Percentiles rank a stretch among this genome's conserved stretches.
These are phyloP conservation scores for Stramonita haemastoma DNA, from an alignment of 2,888 invertebrate genomes.

Conservation along the genomic window DNA sequence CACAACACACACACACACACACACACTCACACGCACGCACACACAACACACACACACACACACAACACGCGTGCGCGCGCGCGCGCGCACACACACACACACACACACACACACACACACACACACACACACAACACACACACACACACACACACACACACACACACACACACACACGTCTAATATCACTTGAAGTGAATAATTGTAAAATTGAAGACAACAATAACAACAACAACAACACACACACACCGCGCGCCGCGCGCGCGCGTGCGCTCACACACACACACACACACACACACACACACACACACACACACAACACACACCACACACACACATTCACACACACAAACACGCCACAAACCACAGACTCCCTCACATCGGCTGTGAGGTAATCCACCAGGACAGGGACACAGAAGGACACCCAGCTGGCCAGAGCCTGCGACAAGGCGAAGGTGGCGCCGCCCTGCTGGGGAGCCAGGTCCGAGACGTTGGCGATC, in stretches of 20 bases:
- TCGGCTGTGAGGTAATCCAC: background rate
- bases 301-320: background rate
- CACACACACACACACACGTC: too few relatives aligned
- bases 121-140: background rate
- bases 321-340: background rate
- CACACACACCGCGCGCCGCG: too few relatives aligned
- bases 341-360: background rate
- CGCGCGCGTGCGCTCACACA: too few relatives aligned
- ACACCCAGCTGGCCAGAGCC: background rate
- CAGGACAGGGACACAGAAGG: background rate
- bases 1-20: background rate
- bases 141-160: background rate
- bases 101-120: background rate
- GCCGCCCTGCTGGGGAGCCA: background rate
- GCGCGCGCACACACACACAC: background rate
- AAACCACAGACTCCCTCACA: background rate
- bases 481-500: background rate
- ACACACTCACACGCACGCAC: background rate
- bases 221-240: too few relatives aligned
- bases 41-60: background rate
- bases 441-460: background rate
- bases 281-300: background rate
- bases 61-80: background rate
- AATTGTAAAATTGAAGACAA: too few relatives aligned
- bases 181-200: too few relatives aligned